These are phyloP conservation scores for Sycophila texana DNA, from an alignment of 2,888 invertebrate species.

Conservation along the genomic window DNA sequence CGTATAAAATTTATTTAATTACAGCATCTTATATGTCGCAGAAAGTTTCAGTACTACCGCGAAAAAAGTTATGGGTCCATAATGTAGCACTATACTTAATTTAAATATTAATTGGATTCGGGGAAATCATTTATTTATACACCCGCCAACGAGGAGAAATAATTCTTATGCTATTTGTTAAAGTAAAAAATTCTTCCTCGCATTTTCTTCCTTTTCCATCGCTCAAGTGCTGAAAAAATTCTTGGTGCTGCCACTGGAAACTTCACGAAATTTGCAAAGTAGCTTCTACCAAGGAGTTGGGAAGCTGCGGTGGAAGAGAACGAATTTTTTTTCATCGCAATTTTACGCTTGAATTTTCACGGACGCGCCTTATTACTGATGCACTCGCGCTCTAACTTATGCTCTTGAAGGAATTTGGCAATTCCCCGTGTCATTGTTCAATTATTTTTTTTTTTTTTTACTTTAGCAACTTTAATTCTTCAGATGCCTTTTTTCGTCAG, in stretches of 20 bases:
- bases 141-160: conserved; percentile 17
- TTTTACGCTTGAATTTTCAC: conserved; percentile 47
- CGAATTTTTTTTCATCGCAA: conserved; percentile 38
- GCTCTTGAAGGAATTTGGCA: conserved; percentile 5
- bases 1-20: no score
- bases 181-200: conserved; percentile 29
- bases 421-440: conserved; percentile 40
- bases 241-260: neutral
- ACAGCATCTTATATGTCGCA: no score
- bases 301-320: conserved; percentile 24
- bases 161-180: conserved; percentile 6
- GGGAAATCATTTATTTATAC: conserved; percentile 23
- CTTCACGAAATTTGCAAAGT: conserved; percentile 46
- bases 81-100: no score
- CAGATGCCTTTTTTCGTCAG: no score
- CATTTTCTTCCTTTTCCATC: neutral
- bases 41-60: no score
- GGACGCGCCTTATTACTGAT: conserved; percentile 47
- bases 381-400: conserved; percentile 35
- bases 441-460: conserved; percentile 3
- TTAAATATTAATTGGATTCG: no score
- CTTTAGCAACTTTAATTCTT: no score
- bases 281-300: conserved; percentile 35
- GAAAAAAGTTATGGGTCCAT: no score
- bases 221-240: conserved; percentile 1